A percentile compares a stretch with the other conserved stretches of the same genome.
These are phyloP conservation scores for Catostylus mosaicus DNA, from an alignment of 30 jellyfish, hydroid and myxozoan species.

Conservation along the genomic window DNA sequence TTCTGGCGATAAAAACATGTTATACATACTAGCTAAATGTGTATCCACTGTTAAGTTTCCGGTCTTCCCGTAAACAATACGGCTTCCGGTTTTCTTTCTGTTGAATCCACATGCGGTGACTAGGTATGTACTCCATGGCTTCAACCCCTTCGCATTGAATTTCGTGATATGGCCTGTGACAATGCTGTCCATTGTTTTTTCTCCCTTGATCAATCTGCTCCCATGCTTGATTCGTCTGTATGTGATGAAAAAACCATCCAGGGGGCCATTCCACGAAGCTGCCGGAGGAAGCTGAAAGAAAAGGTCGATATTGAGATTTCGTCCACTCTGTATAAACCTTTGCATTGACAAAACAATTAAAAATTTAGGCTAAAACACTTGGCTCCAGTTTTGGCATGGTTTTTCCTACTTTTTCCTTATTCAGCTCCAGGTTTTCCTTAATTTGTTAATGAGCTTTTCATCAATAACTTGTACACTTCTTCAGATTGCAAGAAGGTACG, in stretches of 20 bases:
- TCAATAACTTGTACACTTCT: no score
- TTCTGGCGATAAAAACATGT: no score
- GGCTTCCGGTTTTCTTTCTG: constrained; percentile 35
- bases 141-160: constrained; percentile 37
- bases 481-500: no score
- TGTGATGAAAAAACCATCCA: constrained; percentile 48
- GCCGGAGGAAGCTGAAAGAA: constrained; percentile 50
- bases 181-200: constrained; percentile 20
- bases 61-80: constrained; percentile 46
- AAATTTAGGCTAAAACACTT: no score
- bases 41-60: constrained; percentile 52
- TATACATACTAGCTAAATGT: constrained; percentile 36
- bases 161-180: constrained; percentile 37
- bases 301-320: no score
- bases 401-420: no score
- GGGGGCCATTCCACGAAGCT: constrained; percentile 61
- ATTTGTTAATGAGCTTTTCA: no score
- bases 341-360: no score
- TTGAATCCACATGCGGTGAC: constrained; percentile 56
- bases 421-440: no score
- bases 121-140: constrained; percentile 57
- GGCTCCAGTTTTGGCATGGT: no score
- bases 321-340: no score
- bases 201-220: constrained; percentile 19
- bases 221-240: constrained; percentile 50